A percentile compares a stretch with the other conserved stretches of the same genome.
Evolutionary conservation across 2,797 vertebrate genomes (phyloP).

Genomic region (Cirrhinus molitorella): DNA sequence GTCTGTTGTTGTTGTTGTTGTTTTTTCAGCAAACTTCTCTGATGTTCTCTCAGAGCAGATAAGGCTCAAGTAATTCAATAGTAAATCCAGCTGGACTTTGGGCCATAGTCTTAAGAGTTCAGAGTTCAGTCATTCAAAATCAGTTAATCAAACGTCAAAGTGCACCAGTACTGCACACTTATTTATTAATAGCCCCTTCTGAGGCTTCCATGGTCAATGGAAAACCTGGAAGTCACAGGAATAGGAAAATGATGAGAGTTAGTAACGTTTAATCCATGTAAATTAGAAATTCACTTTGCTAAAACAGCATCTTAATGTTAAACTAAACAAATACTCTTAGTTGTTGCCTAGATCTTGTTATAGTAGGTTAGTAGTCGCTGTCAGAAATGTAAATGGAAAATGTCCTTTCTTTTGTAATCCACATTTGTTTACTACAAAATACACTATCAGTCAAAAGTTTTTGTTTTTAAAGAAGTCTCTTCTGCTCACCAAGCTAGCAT

Average conservation of each 20-base stretch:
- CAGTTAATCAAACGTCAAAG: background rate
- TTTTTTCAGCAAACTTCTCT: background rate
- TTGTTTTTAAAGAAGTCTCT: too few relatives aligned
- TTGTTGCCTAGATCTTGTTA: background rate
- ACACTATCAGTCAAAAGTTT: too few relatives aligned
- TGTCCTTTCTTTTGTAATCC: background rate
- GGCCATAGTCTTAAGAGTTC: slow-evolving; percentile 13
- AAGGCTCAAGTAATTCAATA: slow-evolving; percentile 12
- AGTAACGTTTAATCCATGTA: too few relatives aligned
- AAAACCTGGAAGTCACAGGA: background rate
- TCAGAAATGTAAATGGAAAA: background rate
- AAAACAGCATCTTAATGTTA: background rate
- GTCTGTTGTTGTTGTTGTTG: slow-evolving; percentile 31
- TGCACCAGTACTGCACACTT: slow-evolving; percentile 11
- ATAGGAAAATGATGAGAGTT: background rate
- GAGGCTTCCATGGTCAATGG: background rate
- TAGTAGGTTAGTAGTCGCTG: background rate
- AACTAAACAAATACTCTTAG: background rate
- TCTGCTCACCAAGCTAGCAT: too few relatives aligned
- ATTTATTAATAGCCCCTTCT: background rate
- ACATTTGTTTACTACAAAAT: background rate
- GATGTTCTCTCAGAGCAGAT: slow-evolving; percentile 17
- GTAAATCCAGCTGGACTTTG: slow-evolving; percentile 51
- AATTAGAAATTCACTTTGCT: background rate
- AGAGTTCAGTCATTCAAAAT: slow-evolving; percentile 43